phyloP scores from a whole-genome alignment of 2,113 vertebrate genomes.

The Sylvietta virens region DNA sequence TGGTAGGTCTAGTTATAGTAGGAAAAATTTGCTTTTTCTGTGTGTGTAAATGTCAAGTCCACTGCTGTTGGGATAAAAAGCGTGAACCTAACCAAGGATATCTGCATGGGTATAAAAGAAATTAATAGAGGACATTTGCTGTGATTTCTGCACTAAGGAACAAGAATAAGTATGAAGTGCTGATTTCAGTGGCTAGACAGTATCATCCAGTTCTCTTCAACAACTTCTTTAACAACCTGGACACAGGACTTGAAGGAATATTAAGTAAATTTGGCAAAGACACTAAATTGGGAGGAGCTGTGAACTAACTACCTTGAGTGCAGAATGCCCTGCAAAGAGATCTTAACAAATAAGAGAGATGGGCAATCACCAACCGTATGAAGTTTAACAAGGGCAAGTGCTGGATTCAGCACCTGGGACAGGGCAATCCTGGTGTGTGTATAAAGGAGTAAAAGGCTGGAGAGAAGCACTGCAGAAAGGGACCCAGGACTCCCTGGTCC shows the following conservation, averaged over 20 bases:
- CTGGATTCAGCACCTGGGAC: neutral
- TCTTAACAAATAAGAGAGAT: neutral
- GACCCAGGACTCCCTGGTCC: too few species aligned
- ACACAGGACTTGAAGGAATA: neutral
- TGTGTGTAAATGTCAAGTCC: constrained; percentile 58
- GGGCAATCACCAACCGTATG: rapidly evolving
- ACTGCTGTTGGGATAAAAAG: constrained; percentile 3
- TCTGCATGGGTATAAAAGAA: constrained; percentile 10
- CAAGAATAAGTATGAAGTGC: neutral
- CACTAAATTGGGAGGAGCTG: neutral
- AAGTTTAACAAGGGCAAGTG: neutral
- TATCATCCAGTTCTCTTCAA: neutral
- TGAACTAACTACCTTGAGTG: neutral
- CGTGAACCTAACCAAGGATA: constrained; percentile 8
- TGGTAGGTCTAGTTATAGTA: constrained; percentile 26
- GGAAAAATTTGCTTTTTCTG: constrained; percentile 5
- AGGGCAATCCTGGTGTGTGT: neutral
- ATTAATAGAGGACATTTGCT: constrained; percentile 39
- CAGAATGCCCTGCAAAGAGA: neutral
- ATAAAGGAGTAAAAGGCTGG: neutral
- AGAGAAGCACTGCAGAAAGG: neutral
- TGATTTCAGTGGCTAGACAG: neutral
- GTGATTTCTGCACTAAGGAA: neutral
- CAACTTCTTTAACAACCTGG: neutral
- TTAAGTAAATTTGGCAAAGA: neutral